Evolutionary conservation across 2,888 invertebrate genomes (phyloP).

Genomic region (Gasteruption jaculator): DNA sequence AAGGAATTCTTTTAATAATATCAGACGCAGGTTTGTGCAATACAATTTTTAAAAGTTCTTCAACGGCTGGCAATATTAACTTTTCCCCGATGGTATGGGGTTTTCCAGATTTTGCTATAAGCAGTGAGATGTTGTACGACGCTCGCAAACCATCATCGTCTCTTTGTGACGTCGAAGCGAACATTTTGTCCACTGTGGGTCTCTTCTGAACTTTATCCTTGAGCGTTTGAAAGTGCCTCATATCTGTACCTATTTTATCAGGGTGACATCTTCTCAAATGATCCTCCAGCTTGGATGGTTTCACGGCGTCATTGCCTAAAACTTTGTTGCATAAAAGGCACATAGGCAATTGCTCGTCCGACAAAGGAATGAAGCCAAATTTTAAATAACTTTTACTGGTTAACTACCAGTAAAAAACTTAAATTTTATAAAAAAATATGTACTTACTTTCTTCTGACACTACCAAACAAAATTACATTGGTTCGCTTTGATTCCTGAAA

Average conservation of each 20-base stretch:
- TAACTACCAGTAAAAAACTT: no score
- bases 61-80: constrained; percentile 3
- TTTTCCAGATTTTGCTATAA: constrained; percentile 12
- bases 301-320: constrained; percentile 8
- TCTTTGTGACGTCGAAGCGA: constrained; percentile 1
- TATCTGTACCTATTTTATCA: no score
- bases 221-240: no score
- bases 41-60: constrained; percentile 35
- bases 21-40: constrained; percentile 35
- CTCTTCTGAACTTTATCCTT: no score
- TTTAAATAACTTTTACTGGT: no score
- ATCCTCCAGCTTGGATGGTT: constrained; percentile 7
- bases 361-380: constrained; percentile 1
- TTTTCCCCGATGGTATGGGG: constrained; percentile 11
- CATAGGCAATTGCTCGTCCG: background rate
- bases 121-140: constrained; percentile 9
- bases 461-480: no score
- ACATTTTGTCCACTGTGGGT: no score
- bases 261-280: constrained; percentile 3
- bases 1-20: constrained; percentile 37
- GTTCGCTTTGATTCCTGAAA: no score
- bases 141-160: constrained; percentile 2
- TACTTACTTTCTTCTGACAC: no score
- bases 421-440: no score
- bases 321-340: constrained; percentile 7